A percentile compares a stretch with the other conserved stretches of the same genome.
Conservation (phyloP, 2,888 invertebrate genomes). For the Xylota sylvarum region DNA sequence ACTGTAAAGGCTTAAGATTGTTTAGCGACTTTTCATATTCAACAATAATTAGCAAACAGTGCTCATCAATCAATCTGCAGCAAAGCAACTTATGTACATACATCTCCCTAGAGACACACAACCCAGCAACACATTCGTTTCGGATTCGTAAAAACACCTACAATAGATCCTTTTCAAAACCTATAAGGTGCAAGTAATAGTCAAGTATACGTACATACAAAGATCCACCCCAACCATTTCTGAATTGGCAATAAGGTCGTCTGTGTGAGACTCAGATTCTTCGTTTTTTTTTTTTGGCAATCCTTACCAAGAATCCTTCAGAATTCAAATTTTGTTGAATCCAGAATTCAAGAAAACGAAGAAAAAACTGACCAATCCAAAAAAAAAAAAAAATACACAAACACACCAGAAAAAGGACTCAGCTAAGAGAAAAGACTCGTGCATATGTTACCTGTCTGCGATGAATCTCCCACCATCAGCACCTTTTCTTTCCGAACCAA, state of each 20-base stretch:
- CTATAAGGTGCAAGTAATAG: neutral
- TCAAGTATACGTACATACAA: neutral
- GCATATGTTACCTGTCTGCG: conserved; percentile 60
- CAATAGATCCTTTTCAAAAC: neutral
- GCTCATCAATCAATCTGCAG: conserved; percentile 15
- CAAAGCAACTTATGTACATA: neutral
- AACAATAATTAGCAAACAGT: conserved; percentile 16
- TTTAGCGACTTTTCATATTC: neutral
- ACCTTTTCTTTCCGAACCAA: conserved; percentile 51
- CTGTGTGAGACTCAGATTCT: conserved; percentile 14
- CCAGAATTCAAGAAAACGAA: conserved; percentile 55
- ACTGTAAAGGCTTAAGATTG: neutral
- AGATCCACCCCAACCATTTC: neutral
- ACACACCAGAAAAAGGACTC: conserved; percentile 21
- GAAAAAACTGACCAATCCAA: conserved; percentile 50
- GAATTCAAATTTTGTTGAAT: conserved; percentile 33
- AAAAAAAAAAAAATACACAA: conserved; percentile 1
- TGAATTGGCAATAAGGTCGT: conserved; percentile 20
- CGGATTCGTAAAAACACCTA: neutral
- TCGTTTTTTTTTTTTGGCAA: conserved; percentile 4
- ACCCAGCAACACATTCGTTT: neutral
- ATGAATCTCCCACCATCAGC: conserved; percentile 51
- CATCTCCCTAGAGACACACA: conserved; percentile 10
- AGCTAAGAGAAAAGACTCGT: conserved; percentile 32
- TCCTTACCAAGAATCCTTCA: conserved; percentile 29